Evolutionary conservation across 2,888 invertebrate genomes (phyloP).

Genomic region (Celastrina argiolus): DNA sequence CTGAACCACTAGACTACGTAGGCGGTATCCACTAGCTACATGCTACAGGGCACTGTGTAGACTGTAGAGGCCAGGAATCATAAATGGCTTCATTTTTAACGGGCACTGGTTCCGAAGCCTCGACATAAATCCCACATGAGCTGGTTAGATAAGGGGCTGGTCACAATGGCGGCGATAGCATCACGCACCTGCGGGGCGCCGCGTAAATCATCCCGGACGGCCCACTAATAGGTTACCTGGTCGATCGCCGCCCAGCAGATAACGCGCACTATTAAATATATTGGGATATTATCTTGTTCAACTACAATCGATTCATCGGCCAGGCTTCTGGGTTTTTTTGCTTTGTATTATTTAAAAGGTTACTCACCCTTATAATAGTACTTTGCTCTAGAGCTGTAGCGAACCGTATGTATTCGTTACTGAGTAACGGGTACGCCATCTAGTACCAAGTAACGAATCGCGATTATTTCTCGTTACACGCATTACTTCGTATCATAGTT

Average conservation of each 20-base stretch:
- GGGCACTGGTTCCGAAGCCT: neutral
- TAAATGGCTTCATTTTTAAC: neutral
- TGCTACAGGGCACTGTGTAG: too few relatives aligned
- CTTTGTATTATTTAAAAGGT: neutral
- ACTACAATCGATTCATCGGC: neutral
- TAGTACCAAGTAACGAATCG: too few relatives aligned
- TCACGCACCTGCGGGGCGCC: conserved; percentile 43
- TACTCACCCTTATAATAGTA: neutral
- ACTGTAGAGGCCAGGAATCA: neutral
- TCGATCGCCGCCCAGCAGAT: conserved; percentile 9
- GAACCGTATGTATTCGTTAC: too few relatives aligned
- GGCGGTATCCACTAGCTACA: too few relatives aligned
- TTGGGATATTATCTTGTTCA: neutral
- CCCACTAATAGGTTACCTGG: conserved; percentile 18
- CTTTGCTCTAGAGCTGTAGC: neutral
- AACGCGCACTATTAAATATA: conserved; percentile 4
- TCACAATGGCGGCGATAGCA: conserved; percentile 32
- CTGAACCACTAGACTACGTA: too few relatives aligned
- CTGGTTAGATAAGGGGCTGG: neutral
- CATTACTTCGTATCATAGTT: too few relatives aligned
- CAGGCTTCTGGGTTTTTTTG: neutral
- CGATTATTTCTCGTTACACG: too few relatives aligned
- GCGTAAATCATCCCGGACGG: conserved; percentile 38
- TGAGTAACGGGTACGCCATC: too few relatives aligned
- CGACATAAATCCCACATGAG: neutral